Evolutionary conservation across 2,113 vertebrate species (phyloP), one percentile per base, ranked within the genome.

Genomic region (Campylomormyrus numenius): DNA sequence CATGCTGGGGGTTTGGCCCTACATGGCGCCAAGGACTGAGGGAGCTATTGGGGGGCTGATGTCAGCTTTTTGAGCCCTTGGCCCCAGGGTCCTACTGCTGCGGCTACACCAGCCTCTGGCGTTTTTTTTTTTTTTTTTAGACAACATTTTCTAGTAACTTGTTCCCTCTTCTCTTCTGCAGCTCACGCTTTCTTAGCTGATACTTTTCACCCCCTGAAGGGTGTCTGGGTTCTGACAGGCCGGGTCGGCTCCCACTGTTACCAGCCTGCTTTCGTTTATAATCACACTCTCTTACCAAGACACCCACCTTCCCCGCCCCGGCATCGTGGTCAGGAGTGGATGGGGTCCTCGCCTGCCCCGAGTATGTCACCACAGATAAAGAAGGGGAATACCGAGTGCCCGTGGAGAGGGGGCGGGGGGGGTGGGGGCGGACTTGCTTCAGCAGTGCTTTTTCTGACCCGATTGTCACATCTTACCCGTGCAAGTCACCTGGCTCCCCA

Each of bases 341-440:
- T 21, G 52, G 52, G 94, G 91, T 92, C 93, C 85, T 91, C 93
- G 94, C 91, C 93, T 94, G 91, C 95, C 93, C 94, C 94, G 91
- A 95, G 92, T 93, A 17, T 94, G 94, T 95, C 95, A 93, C 93
- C 52, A 10, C 89, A 83, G 66, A 85, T 91, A 90, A 90, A 91
- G 92, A 93, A 92, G 88, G 89, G 88, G 90, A 92, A 94, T 93
- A 93, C 92, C 92, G 90, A 74, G 88, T 24, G 74, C 49, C 70
- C 46, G 49, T 50, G 66, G 24, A n/a, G 35, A 45, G 35, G 84
- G 52, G 24, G 50, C 62, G n/a, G 35, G 84, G 52, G 52, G 84
- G 35, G 74, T 46, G 19, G 50, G 91, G 90, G 31, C 13, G 1
- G 31, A 8, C 15, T 42, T 70, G 62, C 31, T 31, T 70, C 62